Percentiles rank a stretch among this genome's conserved stretches.
These are phyloP conservation scores for Bombus polaris DNA, from an alignment of 1,140 invertebrate species.

Conservation along the genomic window DNA sequence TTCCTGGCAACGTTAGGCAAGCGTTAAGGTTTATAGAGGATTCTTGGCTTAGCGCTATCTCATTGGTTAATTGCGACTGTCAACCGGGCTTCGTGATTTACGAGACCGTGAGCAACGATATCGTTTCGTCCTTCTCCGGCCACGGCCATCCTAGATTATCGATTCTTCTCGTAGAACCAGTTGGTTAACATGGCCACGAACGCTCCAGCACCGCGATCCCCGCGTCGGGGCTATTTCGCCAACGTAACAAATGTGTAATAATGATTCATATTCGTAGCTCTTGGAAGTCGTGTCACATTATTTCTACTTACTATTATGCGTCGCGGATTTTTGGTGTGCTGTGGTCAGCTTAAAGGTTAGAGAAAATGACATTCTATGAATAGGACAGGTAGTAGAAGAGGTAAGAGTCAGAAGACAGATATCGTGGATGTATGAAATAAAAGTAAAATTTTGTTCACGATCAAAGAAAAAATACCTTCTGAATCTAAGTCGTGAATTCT, in stretches of 20 bases:
- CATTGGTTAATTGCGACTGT: conserved; percentile 76
- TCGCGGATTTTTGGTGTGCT: too few species aligned
- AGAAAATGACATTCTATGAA: not conserved
- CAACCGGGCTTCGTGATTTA: conserved; percentile 67
- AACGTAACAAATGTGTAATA: conserved; percentile 39
- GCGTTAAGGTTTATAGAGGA: conserved; percentile 22
- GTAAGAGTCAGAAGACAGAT: too few species aligned
- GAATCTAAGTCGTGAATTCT: too few species aligned
- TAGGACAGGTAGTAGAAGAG: not conserved
- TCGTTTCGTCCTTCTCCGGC: conserved; percentile 56
- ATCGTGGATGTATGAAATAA: too few species aligned
- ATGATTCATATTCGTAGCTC: conserved; percentile 39
- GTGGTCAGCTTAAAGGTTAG: not conserved
- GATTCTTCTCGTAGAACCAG: conserved; percentile 66
- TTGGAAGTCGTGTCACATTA: not conserved
- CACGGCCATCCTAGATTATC: conserved; percentile 69
- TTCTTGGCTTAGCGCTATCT: conserved; percentile 64
- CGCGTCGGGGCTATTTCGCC: conserved; percentile 12
- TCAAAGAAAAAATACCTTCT: too few species aligned
- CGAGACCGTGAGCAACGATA: conserved; percentile 62
- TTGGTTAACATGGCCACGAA: conserved; percentile 51
- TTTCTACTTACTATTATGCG: not conserved
- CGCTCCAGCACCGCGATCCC: conserved; percentile 1
- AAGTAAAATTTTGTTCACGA: too few species aligned
- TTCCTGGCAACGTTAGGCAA: conserved; percentile 5